phyloP scores from a whole-genome alignment of 1,140 invertebrate species.

The Dendrolimus punctatus region DNA sequence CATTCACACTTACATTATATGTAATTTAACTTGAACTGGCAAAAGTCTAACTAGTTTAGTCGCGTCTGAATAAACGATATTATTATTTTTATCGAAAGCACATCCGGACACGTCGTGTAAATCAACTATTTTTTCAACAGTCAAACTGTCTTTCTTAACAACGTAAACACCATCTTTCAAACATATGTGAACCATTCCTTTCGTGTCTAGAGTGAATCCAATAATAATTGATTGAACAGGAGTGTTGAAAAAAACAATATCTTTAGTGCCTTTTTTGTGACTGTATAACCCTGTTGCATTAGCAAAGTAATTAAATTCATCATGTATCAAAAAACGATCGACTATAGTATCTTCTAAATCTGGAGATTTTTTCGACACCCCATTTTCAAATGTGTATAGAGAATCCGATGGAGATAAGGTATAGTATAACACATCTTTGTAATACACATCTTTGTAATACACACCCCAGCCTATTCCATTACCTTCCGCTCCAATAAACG shows the following conservation, averaged over 20 bases:
- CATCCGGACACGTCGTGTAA: slow-evolving; percentile 40
- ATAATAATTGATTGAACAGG: no score
- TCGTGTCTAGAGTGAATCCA: slow-evolving; percentile 30
- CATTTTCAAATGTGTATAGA: slow-evolving; percentile 32
- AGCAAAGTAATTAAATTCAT: slow-evolving; percentile 36
- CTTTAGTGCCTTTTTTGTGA: slow-evolving; percentile 40
- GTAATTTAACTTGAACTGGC: slow-evolving; percentile 29
- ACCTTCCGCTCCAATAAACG: slow-evolving; percentile 21
- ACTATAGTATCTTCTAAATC: slow-evolving; percentile 53
- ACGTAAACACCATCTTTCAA: slow-evolving; percentile 37
- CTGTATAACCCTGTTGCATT: slow-evolving; percentile 42
- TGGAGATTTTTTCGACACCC: slow-evolving; percentile 24
- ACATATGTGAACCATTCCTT: slow-evolving; percentile 38
- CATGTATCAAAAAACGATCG: slow-evolving; percentile 43
- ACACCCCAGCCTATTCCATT: slow-evolving; percentile 40
- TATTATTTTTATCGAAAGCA: slow-evolving; percentile 45
- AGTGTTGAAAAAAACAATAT: slow-evolving; percentile 25
- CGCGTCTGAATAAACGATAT: slow-evolving; percentile 50
- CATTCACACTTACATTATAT: slow-evolving; percentile 8
- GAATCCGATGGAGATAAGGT: slow-evolving; percentile 41
- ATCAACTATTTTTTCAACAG: slow-evolving; percentile 30
- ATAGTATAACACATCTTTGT: slow-evolving; percentile 33
- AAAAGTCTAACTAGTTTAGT: slow-evolving; percentile 29
- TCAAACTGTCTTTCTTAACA: slow-evolving; percentile 21
- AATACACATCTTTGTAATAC: slow-evolving; percentile 26